These are phyloP conservation scores for Astropecten irregularis DNA, from an alignment of 53 echinoderm and acorn worm species.

Conservation along the genomic window DNA sequence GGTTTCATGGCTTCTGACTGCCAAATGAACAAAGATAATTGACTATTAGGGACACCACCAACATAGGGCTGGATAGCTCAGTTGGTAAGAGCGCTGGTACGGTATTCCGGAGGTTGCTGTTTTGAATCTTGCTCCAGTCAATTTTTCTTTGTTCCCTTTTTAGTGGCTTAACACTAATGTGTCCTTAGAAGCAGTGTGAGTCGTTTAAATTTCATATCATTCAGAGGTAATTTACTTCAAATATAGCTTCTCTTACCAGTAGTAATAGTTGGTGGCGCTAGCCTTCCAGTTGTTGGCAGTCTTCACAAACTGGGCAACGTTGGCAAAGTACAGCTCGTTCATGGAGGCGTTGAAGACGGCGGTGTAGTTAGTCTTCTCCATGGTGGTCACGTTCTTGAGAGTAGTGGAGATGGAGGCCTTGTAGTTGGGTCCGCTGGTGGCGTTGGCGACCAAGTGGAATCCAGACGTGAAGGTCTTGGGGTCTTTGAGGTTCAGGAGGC, in stretches of 20 bases:
- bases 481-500: conserved; percentile 72
- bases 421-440: conserved; percentile 64
- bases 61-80: too few relatives aligned
- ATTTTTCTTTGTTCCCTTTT: too few relatives aligned
- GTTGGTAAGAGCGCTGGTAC: too few relatives aligned
- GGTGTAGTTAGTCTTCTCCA: conserved; percentile 80
- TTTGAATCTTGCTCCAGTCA: too few relatives aligned
- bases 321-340: conserved; percentile 70
- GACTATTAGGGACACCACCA: too few relatives aligned
- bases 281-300: conserved; percentile 70
- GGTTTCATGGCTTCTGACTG: too few relatives aligned
- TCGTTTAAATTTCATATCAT: too few relatives aligned
- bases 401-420: conserved; percentile 83
- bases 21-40: too few relatives aligned
- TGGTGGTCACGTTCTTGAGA: conserved; percentile 59
- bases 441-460: conserved; percentile 75
- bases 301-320: conserved; percentile 70
- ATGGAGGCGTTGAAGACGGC: conserved; percentile 82
- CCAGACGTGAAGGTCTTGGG: conserved; percentile 58
- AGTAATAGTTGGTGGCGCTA: conserved; percentile 84
- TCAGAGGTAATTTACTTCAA: too few relatives aligned
- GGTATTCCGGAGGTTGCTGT: too few relatives aligned
- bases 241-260: conserved; percentile 97
- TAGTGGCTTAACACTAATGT: too few relatives aligned
- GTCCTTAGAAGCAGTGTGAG: too few relatives aligned